Conservation (phyloP, 2,797 vertebrate species). For the Pseudomugil tenellus region DNA sequence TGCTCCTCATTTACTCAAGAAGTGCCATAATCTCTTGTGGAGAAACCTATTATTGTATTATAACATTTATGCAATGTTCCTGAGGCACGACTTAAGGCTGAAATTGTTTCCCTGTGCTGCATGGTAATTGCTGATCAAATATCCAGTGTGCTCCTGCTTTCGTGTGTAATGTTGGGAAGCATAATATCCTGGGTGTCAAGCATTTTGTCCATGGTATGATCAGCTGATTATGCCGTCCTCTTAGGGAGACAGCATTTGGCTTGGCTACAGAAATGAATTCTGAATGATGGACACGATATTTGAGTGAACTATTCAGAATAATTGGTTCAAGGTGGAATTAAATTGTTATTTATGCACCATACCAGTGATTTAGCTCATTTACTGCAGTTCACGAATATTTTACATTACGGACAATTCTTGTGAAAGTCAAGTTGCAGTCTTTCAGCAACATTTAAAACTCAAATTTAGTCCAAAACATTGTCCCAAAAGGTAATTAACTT, state of each 20-base stretch:
- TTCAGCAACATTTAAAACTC: neutral
- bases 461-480: neutral
- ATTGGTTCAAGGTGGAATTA: constrained; percentile 31
- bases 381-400: constrained; percentile 23
- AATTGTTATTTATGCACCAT: constrained; percentile 19
- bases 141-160: constrained; percentile 68
- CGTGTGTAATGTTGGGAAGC: constrained; percentile 70
- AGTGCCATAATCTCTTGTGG: constrained; percentile 79
- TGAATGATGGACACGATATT: constrained; percentile 34
- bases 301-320: constrained; percentile 26
- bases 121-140: constrained; percentile 69
- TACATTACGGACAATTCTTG: neutral
- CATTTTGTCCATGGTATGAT: constrained; percentile 66
- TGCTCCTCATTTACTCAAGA: constrained; percentile 65
- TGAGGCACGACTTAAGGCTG: constrained; percentile 52
- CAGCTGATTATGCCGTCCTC: constrained; percentile 80
- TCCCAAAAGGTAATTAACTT: neutral
- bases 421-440: neutral
- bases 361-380: constrained; percentile 31
- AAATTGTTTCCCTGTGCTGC: constrained; percentile 70
- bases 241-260: constrained; percentile 80
- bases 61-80: constrained; percentile 75
- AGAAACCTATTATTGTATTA: constrained; percentile 66
- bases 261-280: constrained; percentile 35
- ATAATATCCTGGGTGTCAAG: constrained; percentile 61